phyloP scores from a whole-genome alignment of 2,888 invertebrate genomes.

The Drosophila antonietae region DNA sequence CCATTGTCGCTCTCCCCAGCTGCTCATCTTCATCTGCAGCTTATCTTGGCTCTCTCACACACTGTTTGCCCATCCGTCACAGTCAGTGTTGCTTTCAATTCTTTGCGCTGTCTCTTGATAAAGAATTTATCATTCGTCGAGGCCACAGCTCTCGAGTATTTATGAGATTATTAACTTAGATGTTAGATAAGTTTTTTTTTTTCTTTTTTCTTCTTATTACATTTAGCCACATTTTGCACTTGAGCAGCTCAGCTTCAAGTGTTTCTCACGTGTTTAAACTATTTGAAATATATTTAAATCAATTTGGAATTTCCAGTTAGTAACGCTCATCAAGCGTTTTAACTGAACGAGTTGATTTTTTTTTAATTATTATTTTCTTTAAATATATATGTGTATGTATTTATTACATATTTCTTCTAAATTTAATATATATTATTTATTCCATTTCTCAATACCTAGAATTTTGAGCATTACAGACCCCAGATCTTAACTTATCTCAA shows the following conservation, averaged over 20 bases:
- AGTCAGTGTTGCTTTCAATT: slow-evolving; percentile 17
- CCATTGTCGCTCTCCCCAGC: background rate
- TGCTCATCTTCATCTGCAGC: background rate
- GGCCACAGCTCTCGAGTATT: slow-evolving; percentile 1
- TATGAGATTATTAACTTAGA: slow-evolving; percentile 21
- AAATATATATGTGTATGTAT: too few relatives aligned
- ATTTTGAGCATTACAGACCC: too few relatives aligned
- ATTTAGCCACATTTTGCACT: background rate
- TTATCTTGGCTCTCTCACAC: slow-evolving; percentile 12
- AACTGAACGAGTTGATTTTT: background rate
- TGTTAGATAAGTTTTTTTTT: slow-evolving; percentile 1
- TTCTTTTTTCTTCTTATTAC: background rate
- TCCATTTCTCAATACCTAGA: too few relatives aligned
- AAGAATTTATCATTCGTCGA: slow-evolving; percentile 5
- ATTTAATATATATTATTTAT: background rate
- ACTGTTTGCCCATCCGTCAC: slow-evolving; percentile 27
- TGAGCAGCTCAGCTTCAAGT: background rate
- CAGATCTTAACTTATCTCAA: too few relatives aligned
- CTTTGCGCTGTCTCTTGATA: slow-evolving; percentile 29
- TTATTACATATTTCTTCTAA: background rate
- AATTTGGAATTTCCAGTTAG: background rate
- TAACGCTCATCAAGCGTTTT: background rate
- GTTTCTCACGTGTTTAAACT: background rate
- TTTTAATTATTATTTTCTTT: background rate
- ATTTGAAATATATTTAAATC: background rate